Base-by-base conservation (phyloP, 2,113 vertebrate species). In the Chauna torquata region DNA sequence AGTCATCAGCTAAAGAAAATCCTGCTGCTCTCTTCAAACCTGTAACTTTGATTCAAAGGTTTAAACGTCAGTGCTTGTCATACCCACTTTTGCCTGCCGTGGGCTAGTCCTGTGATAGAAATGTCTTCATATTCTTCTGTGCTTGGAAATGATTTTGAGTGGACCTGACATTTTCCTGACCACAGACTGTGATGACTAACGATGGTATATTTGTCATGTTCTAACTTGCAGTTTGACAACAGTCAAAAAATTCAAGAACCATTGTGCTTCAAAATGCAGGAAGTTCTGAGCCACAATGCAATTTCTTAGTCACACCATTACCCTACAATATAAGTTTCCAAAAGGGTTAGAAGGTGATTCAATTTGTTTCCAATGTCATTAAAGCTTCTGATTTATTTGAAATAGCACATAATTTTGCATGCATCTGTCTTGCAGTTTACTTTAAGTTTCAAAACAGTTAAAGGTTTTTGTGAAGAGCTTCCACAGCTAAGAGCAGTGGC, bases 131-230 rank as follows among this genome's bases (percentile, higher is more conserved):
- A 80, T 47, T 77, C 82, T 72, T 74, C 49, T 32, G 12, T 50
- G 47, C 47, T 75, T 78, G 58, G 86, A 59, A 94, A 78, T 49
- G 3, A 89, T 65, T 92, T 82, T 86, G 79, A 92, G 68, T 34
- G 69, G 70, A 80, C 68, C 79, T 92, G 93, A 62, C 71, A 45
- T 95, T 94, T 96, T 88, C 78, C 88, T 93, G 81, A 86, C 90
- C 95, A 71, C 42, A 50, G 64, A 59, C 64, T 79, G 40, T 54
- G 94, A 96, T 92, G 95, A 95, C 86, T 92, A 92, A 84, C 2
- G 7, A 92, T 50, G 62, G 55, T 49, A 58, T 78, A 68, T 49
- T 62, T 65, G 54, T 75, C 5, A 19, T 68, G 81, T 70, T 87
- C 68, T 68, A 87, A 82, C 86, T 65, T 87, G 62, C 38, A 75